Percentiles rank a stretch among this genome's conserved stretches.
phyloP scores from a whole-genome alignment of 2,113 vertebrate genomes.

The Anthoscopus minutus region DNA sequence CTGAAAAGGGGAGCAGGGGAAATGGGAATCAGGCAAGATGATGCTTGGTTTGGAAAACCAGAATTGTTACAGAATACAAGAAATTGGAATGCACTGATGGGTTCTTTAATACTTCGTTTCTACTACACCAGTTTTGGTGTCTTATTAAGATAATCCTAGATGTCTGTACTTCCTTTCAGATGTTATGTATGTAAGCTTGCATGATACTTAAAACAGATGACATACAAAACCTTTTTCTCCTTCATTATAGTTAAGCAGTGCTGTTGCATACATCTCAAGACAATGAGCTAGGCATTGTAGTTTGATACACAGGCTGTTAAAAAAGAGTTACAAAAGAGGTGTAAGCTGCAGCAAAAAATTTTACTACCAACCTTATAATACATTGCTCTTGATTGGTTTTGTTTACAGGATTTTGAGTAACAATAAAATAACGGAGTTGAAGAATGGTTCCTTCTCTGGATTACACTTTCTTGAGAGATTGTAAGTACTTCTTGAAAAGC shows the following conservation, averaged over 20 bases:
- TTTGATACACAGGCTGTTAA: not conserved
- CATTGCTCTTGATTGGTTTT: not conserved
- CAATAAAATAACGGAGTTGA: constrained; percentile 93
- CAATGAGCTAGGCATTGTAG: not conserved
- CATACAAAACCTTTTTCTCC: not conserved
- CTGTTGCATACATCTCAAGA: not conserved
- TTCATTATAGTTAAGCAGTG: not conserved
- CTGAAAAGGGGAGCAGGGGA: not conserved
- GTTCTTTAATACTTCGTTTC: not conserved
- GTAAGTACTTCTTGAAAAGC: constrained; percentile 74
- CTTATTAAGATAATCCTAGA: not conserved
- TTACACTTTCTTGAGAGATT: constrained; percentile 88
- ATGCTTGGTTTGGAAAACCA: not conserved
- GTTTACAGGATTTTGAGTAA: constrained; percentile 88
- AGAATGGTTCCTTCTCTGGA: constrained; percentile 90
- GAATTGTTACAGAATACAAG: not conserved
- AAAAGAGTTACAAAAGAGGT: not conserved
- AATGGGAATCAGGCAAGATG: not conserved
- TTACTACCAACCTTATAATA: not conserved
- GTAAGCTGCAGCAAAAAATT: not conserved
- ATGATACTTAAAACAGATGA: not conserved
- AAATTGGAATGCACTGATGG: not conserved
- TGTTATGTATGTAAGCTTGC: not conserved
- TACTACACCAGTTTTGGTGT: fast-evolving
- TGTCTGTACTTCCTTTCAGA: not conserved